phyloP scores from a whole-genome alignment of 2,888 invertebrate genomes.

The Leptothorax acervorum region DNA sequence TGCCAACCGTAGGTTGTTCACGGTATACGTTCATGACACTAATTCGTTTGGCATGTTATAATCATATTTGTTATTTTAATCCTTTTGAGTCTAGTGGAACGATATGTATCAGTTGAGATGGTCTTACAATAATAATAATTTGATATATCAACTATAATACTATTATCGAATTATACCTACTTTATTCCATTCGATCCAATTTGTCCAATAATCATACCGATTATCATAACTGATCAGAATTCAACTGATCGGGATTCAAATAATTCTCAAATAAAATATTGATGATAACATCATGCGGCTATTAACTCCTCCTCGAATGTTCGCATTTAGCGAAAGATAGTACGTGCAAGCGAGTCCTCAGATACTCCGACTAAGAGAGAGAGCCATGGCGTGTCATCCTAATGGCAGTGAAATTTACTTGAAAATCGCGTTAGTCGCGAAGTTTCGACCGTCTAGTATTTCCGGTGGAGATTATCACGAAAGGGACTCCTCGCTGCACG shows the following conservation, averaged over 20 bases:
- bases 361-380: slow-evolving; percentile 68
- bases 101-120: background rate
- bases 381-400: slow-evolving; percentile 80
- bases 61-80: background rate
- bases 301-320: background rate
- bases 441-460: slow-evolving; percentile 71
- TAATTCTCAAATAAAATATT: slow-evolving; percentile 26
- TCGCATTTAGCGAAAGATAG: slow-evolving; percentile 16
- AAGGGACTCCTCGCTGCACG: slow-evolving; percentile 56
- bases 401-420: slow-evolving; percentile 80
- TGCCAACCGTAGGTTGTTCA: background rate
- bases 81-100: background rate
- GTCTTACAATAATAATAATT: slow-evolving; percentile 15
- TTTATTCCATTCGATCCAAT: slow-evolving; percentile 13
- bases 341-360: slow-evolving; percentile 53
- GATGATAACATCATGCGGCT: background rate
- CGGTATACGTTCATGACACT: background rate
- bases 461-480: slow-evolving; percentile 54
- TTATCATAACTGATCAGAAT: slow-evolving; percentile 10
- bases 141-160: background rate
- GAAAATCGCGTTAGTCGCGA: slow-evolving; percentile 76
- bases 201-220: background rate
- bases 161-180: background rate
- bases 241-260: background rate
- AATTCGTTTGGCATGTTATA: slow-evolving; percentile 1